These are phyloP conservation scores for Ondatra zibethicus DNA, from an alignment of 2,113 vertebrate species.

Conservation along the genomic window DNA sequence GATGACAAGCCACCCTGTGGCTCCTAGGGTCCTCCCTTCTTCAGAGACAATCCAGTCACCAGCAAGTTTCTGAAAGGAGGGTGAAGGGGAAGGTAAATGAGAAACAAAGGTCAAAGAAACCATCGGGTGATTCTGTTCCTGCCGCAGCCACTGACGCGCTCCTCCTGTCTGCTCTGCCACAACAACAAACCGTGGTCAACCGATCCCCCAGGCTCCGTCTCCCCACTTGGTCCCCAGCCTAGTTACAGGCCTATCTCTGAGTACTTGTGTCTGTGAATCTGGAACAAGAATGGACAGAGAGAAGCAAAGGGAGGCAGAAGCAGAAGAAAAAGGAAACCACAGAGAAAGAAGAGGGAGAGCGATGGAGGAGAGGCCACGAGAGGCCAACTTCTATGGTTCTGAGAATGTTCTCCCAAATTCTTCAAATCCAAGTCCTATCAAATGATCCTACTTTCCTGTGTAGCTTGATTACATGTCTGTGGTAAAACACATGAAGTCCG, in stretches of 20 bases:
- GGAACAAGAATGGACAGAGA: background rate
- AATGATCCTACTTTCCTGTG: background rate
- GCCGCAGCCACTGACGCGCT: background rate
- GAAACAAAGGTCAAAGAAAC: background rate
- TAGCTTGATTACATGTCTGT: slow-evolving; percentile 8
- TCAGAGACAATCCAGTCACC: background rate
- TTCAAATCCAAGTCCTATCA: background rate
- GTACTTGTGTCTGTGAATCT: background rate
- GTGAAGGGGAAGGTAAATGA: background rate
- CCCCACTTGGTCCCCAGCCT: background rate
- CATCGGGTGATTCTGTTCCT: background rate
- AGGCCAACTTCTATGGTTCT: slow-evolving; percentile 7
- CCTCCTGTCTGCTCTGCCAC: rapidly evolving
- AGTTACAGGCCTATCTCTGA: background rate
- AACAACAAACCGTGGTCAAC: rapidly evolving
- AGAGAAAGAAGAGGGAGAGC: background rate
- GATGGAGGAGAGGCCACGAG: background rate
- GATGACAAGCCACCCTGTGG: background rate
- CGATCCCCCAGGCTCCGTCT: background rate
- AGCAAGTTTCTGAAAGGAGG: background rate
- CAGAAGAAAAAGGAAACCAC: background rate
- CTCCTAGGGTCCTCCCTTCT: background rate
- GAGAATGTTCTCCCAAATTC: slow-evolving; percentile 54
- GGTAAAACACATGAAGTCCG: slow-evolving; percentile 20
- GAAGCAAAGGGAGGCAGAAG: background rate